phyloP scores from a whole-genome alignment of 2,797 vertebrate species.

The Cetoscarus ocellatus region DNA sequence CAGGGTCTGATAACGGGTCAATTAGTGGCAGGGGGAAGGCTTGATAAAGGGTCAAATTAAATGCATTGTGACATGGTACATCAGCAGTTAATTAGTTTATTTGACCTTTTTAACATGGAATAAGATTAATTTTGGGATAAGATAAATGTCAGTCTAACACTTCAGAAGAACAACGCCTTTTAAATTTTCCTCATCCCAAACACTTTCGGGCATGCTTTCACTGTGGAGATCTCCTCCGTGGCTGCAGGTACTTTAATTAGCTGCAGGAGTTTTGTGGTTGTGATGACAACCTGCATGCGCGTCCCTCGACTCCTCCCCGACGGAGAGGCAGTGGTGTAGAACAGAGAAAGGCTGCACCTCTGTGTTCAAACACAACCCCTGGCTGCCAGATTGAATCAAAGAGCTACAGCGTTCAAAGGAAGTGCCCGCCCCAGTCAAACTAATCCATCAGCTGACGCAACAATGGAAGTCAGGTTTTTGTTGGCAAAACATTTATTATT shows the following conservation, averaged over 20 bases:
- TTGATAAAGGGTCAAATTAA: too few relatives aligned
- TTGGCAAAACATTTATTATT: conserved; percentile 70
- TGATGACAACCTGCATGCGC: conserved; percentile 30
- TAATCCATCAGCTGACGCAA: conserved; percentile 66
- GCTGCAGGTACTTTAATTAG: conserved; percentile 55
- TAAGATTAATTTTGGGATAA: too few relatives aligned
- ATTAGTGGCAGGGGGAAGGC: too few relatives aligned
- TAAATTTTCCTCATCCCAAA: conserved; percentile 16
- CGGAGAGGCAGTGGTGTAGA: conserved; percentile 48
- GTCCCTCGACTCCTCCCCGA: conserved; percentile 29
- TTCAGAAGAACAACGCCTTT: conserved; percentile 14
- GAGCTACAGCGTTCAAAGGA: conserved; percentile 57
- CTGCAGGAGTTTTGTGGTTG: conserved; percentile 41
- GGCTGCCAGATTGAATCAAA: conserved; percentile 64
- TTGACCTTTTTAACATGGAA: not conserved
- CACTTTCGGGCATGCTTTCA: conserved; percentile 38
- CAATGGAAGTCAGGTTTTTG: conserved; percentile 58
- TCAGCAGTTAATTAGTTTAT: conserved; percentile 6
- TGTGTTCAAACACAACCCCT: conserved; percentile 49
- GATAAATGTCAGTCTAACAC: not conserved
- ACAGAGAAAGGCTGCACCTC: conserved; percentile 45
- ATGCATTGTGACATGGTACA: too few relatives aligned
- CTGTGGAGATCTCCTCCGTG: conserved; percentile 24
- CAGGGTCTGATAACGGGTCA: too few relatives aligned
- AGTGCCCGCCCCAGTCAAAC: conserved; percentile 59